These are phyloP conservation scores for Diogma glabrata DNA, from an alignment of 2,888 invertebrate species.

Conservation along the genomic window DNA sequence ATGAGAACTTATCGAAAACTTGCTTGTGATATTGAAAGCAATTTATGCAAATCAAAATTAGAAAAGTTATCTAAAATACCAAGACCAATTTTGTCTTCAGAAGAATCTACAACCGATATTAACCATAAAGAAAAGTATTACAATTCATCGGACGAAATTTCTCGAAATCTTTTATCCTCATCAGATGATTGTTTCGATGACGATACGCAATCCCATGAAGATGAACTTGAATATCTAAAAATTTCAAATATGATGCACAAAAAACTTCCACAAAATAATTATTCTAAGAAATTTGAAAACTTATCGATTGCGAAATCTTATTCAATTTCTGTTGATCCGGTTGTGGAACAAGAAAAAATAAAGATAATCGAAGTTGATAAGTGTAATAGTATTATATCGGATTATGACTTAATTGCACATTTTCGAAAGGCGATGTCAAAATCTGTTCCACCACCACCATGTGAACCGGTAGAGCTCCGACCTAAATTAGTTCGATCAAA, in stretches of 20 bases:
- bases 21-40: not conserved
- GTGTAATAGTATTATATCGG: not conserved
- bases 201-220: not conserved
- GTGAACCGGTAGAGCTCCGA: conserved; percentile 33
- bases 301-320: too few species aligned
- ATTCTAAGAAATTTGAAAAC: too few species aligned
- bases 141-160: not conserved
- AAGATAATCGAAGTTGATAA: too few species aligned
- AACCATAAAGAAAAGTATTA: not conserved
- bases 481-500: conserved; percentile 52
- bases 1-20: conserved; percentile 51
- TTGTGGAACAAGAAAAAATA: too few species aligned
- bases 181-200: not conserved
- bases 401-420: not conserved
- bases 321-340: too few species aligned
- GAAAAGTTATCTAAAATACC: too few species aligned
- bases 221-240: not conserved
- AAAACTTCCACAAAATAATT: too few species aligned
- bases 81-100: too few species aligned
- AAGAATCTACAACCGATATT: not conserved
- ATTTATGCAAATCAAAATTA: too few species aligned
- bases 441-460: conserved; percentile 11
- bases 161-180: not conserved
- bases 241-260: not conserved
- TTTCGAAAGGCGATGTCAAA: not conserved